phyloP scores from a whole-genome alignment of 2,797 vertebrate genomes.

The Falco berigora region DNA sequence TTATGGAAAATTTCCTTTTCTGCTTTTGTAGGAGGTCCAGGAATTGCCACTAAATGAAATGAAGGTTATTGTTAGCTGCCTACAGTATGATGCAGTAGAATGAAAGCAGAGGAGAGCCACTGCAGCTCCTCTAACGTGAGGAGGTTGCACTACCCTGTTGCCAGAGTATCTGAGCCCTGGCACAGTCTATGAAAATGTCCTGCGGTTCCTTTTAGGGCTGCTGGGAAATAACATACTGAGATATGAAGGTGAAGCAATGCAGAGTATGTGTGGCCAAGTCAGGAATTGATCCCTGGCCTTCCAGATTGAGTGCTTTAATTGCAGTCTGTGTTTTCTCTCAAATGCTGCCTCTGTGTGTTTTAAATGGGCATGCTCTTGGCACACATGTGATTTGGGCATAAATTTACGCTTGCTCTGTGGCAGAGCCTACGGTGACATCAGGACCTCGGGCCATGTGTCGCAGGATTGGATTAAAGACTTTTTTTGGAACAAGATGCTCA shows the following conservation, averaged over 20 bases:
- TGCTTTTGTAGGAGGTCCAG: not conserved
- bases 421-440: not conserved
- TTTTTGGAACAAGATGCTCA: not conserved
- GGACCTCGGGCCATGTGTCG: not conserved
- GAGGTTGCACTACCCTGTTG: not conserved
- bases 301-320: not conserved
- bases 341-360: not conserved
- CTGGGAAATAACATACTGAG: not conserved
- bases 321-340: not conserved
- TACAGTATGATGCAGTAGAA: not conserved
- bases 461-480: not conserved
- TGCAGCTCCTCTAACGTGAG: not conserved
- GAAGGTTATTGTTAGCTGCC: not conserved
- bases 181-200: not conserved
- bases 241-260: not conserved
- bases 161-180: not conserved
- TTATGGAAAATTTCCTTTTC: not conserved
- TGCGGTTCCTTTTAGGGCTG: not conserved
- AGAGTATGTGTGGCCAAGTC: not conserved
- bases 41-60: not conserved
- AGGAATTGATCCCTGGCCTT: not conserved
- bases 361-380: not conserved
- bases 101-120: not conserved
- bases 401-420: not conserved
- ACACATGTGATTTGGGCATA: not conserved